Conservation (phyloP, 2,888 invertebrate genomes). For the Drosophila kuntzei region DNA sequence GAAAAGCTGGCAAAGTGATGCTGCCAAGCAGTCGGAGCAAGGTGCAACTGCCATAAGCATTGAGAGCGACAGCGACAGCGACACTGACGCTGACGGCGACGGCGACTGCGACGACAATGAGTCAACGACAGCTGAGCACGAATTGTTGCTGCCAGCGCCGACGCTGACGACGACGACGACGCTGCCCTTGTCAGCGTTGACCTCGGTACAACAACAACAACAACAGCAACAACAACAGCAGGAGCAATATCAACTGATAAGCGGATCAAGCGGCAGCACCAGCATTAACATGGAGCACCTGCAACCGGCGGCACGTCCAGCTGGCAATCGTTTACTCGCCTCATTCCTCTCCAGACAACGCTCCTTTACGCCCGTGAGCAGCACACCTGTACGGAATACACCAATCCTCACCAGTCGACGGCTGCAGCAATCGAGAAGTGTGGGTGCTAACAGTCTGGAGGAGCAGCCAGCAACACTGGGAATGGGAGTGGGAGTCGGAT, state of each 20-base stretch:
- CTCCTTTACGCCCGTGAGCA: slow-evolving; percentile 57
- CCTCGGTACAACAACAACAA: slow-evolving; percentile 36
- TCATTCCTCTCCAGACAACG: slow-evolving; percentile 62
- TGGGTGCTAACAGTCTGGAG: slow-evolving; percentile 39
- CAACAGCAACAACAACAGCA: not conserved
- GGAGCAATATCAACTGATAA: too few relatives aligned
- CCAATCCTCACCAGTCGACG: slow-evolving; percentile 63
- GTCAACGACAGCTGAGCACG: slow-evolving; percentile 73
- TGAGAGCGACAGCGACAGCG: slow-evolving; percentile 63
- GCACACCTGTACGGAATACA: slow-evolving; percentile 49
- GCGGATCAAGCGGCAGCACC: slow-evolving; percentile 48
- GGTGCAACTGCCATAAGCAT: slow-evolving; percentile 34
- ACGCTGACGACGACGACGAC: slow-evolving; percentile 18
- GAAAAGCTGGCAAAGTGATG: slow-evolving; percentile 70
- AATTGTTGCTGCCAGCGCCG: slow-evolving; percentile 64
- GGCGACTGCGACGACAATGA: slow-evolving; percentile 76
- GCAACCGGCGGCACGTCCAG: slow-evolving; percentile 9
- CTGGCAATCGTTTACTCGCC: slow-evolving; percentile 64
- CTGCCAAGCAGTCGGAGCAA: slow-evolving; percentile 17
- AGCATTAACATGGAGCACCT: slow-evolving; percentile 69
- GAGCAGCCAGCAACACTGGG: slow-evolving; percentile 16
- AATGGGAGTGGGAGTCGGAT: not conserved
- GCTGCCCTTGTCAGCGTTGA: slow-evolving; percentile 44
- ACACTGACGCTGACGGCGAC: slow-evolving; percentile 37
- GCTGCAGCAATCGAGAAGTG: slow-evolving; percentile 55